Percentiles rank a stretch among this genome's conserved stretches.
Conservation (phyloP, 2,113 vertebrate species). For the Eclectus roratus region DNA sequence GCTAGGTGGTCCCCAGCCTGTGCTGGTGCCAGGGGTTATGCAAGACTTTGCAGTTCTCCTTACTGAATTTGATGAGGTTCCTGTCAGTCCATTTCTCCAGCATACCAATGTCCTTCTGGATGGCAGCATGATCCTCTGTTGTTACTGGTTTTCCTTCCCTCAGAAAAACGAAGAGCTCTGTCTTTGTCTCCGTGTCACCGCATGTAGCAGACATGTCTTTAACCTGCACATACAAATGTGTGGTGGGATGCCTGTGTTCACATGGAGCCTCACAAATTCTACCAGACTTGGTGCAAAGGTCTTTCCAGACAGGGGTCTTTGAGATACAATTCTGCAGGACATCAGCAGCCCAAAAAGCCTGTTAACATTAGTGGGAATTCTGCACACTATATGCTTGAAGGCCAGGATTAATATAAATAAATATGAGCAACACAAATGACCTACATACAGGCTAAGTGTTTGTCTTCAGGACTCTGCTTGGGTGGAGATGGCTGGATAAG, state of each 20-base stretch:
- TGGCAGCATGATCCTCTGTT: background rate
- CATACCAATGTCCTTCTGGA: background rate
- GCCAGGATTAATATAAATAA: background rate
- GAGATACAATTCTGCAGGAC: background rate
- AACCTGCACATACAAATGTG: background rate
- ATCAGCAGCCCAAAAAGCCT: background rate
- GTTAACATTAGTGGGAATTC: background rate
- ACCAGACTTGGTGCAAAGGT: background rate
- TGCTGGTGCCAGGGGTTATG: background rate
- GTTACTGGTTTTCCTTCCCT: background rate
- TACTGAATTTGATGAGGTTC: background rate
- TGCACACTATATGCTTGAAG: background rate
- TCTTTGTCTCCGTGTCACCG: background rate
- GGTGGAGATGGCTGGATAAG: background rate
- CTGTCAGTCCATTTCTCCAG: background rate
- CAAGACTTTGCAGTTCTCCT: background rate
- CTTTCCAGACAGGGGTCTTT: background rate
- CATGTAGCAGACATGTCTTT: rapidly evolving
- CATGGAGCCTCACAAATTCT: background rate
- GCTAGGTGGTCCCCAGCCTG: no score
- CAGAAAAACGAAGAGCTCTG: background rate
- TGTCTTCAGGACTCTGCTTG: background rate
- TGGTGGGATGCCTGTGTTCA: background rate
- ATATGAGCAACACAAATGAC: background rate
- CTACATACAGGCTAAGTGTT: background rate